phyloP scores from a whole-genome alignment of 2,113 vertebrate genomes.

The Nesoenas mayeri region DNA sequence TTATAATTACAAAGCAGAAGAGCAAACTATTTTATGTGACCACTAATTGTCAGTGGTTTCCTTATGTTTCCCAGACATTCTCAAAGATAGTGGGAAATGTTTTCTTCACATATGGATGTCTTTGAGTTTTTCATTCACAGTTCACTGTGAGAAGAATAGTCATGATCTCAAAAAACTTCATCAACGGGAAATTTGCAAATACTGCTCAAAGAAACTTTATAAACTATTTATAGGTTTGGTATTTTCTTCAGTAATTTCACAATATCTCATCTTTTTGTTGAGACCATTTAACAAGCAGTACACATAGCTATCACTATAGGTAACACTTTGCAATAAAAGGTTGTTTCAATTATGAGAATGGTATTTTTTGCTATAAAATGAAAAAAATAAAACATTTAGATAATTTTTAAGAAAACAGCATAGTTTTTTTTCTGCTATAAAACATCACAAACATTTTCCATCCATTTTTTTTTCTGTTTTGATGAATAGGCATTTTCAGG shows the following conservation, averaged over 20 bases:
- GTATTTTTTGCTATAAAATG: neutral
- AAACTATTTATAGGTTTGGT: neutral
- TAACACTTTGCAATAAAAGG: neutral
- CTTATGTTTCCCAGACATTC: conserved; percentile 54
- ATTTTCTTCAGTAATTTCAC: neutral
- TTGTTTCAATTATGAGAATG: neutral
- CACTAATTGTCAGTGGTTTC: conserved; percentile 64
- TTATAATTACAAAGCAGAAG: conserved; percentile 35
- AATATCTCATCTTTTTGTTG: neutral
- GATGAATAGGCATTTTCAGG: neutral
- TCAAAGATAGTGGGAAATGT: conserved; percentile 35
- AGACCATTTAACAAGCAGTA: neutral
- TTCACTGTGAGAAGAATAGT: neutral
- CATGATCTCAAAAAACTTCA: neutral
- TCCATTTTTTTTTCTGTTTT: neutral
- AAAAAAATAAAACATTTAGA: neutral
- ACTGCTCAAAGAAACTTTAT: neutral
- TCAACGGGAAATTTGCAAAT: neutral
- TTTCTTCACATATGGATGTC: conserved; percentile 20
- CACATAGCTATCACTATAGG: neutral
- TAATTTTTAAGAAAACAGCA: accelerated
- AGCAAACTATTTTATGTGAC: conserved; percentile 31
- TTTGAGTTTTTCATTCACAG: neutral
- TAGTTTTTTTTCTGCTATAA: neutral
- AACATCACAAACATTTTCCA: neutral